Conservation (phyloP, 2,113 vertebrate genomes). For the Pangasianodon hypophthalmus region DNA sequence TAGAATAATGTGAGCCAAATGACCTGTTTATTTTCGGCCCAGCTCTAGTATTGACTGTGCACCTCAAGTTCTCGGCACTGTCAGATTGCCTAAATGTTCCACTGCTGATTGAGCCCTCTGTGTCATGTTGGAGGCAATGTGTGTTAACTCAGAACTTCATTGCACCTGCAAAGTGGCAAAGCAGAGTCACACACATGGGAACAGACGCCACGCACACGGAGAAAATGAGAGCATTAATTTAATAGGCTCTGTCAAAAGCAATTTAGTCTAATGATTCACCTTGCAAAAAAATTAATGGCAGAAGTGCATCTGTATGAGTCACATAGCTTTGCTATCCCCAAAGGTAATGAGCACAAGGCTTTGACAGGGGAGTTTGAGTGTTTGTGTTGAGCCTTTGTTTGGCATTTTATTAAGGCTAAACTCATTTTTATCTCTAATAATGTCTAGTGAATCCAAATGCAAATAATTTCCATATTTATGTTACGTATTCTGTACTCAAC, state of each 20-base stretch:
- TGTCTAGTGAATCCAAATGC: slow-evolving; percentile 10
- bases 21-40: slow-evolving; percentile 13
- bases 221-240: slow-evolving; percentile 46
- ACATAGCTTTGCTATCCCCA: background rate
- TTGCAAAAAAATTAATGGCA: slow-evolving; percentile 42
- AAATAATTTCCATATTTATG: slow-evolving; percentile 15
- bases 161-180: slow-evolving; percentile 41
- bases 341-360: slow-evolving; percentile 19
- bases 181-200: slow-evolving; percentile 34
- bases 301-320: slow-evolving; percentile 40
- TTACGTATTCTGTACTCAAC: slow-evolving; percentile 3
- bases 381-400: slow-evolving; percentile 36
- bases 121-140: background rate
- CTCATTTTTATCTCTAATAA: slow-evolving; percentile 9
- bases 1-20: background rate
- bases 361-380: slow-evolving; percentile 21
- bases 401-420: slow-evolving; percentile 17
- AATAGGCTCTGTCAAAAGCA: slow-evolving; percentile 50
- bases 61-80: slow-evolving; percentile 16
- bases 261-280: slow-evolving; percentile 51
- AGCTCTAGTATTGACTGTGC: background rate
- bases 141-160: slow-evolving; percentile 11
- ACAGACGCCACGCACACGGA: background rate
- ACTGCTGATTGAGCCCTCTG: slow-evolving; percentile 1
- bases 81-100: slow-evolving; percentile 21